Percentiles rank a stretch among this genome's conserved stretches.
phyloP scores from a whole-genome alignment of 2,888 invertebrate genomes.

The Clostera curtula region DNA sequence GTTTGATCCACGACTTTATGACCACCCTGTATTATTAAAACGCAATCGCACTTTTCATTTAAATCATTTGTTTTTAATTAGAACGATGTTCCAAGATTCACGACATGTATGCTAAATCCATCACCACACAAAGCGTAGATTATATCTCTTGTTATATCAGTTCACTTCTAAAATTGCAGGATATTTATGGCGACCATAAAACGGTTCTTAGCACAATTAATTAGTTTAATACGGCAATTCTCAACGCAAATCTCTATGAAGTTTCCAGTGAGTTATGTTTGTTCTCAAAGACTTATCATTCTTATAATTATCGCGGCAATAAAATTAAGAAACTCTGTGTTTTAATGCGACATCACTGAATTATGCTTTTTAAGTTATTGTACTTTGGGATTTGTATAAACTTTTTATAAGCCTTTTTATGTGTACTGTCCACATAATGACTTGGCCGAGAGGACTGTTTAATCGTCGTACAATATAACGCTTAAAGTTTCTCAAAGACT shows the following conservation, averaged over 20 bases:
- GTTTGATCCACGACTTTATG: too few species aligned
- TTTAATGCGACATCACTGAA: slow-evolving; percentile 40
- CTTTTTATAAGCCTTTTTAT: too few species aligned
- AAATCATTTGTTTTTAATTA: too few species aligned
- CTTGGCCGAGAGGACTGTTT: too few species aligned
- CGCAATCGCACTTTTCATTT: too few species aligned
- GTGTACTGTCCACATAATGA: too few species aligned
- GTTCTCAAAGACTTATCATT: slow-evolving; percentile 65
- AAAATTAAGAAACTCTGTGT: slow-evolving; percentile 53
- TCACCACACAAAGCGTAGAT: not conserved
- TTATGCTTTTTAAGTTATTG: slow-evolving; percentile 45
- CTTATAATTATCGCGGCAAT: slow-evolving; percentile 59
- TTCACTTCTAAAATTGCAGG: slow-evolving; percentile 46
- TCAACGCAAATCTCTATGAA: slow-evolving; percentile 61
- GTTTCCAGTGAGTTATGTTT: slow-evolving; percentile 63
- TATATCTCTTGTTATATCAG: too few species aligned
- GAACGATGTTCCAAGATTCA: not conserved
- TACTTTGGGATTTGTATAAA: slow-evolving; percentile 38
- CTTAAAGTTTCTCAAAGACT: too few species aligned
- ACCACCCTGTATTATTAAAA: too few species aligned
- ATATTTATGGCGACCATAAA: slow-evolving; percentile 57
- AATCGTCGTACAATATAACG: too few species aligned
- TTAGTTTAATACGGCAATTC: slow-evolving; percentile 70
- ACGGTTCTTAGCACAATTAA: slow-evolving; percentile 64
- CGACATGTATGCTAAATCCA: too few species aligned